Base-by-base conservation (phyloP, 2,888 invertebrate species). In the Drosophila acutilabella region DNA sequence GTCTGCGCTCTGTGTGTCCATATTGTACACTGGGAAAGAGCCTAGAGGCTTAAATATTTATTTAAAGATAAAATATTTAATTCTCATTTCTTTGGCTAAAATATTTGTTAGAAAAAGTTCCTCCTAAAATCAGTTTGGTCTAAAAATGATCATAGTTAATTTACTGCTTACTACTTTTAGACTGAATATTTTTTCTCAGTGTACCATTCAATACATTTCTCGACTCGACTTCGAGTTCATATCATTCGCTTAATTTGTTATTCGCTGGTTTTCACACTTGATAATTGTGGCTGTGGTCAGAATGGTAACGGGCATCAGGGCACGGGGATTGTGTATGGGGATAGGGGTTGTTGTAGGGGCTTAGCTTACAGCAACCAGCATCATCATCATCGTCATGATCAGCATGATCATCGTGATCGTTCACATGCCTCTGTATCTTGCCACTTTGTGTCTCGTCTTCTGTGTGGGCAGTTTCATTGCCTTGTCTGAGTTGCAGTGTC, bases 201-300 rank as follows among this genome's bases (percentile, higher is more conserved):
- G 80, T 76, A 78, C 80, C 70, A 80, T 77, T 88, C 87, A 83
- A 82, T 82, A 88, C 87, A 83, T 77, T 77, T 57, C 57, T 20
- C 65, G 74, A 10, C 33, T 30, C 18, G 48, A 64, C 58, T 72
- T 54, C 64, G 52, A 68, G 61, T 60, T 77, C 75, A 81, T 89
- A 82, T 88, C 89, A 83, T 76, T 81, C 90, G 83, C 89, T 90
- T 89, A 88, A 88, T 90, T 88, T 88, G 90, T 90, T 86, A 90
- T 88, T 88, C 83, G 89, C 83, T 89, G 88, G 90, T 90, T 88
- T 88, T 88, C 88, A 88, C 88, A 88, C 88, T 88, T 88, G 88
- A 90, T 88, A 89, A 88, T 90, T 87, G 90, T 82, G 86, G 81
- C 71, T 75, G 71, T 48, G 70, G 66, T 62, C 56, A 51, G 58